Conservation (phyloP, 1,140 invertebrate genomes). For the Danaus plexippus region DNA sequence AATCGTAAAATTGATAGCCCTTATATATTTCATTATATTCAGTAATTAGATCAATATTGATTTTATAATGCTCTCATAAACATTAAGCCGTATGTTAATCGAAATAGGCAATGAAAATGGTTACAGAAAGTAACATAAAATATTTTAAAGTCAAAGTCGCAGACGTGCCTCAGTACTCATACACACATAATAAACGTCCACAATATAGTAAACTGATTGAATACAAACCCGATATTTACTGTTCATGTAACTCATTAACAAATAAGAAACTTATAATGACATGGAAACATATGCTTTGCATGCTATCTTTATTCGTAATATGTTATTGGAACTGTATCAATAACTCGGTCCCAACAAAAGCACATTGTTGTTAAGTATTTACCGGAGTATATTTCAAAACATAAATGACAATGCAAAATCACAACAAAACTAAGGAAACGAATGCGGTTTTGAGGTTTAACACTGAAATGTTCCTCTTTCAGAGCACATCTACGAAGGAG, state of each 20-base stretch:
- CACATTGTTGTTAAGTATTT: conserved; percentile 17
- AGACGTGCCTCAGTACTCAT: too few species aligned
- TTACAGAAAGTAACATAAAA: too few species aligned
- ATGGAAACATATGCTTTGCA: background rate
- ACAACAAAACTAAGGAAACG: conserved; percentile 46
- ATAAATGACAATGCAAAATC: conserved; percentile 37
- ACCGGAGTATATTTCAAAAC: conserved; percentile 13
- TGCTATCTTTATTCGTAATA: background rate
- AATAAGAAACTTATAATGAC: conserved; percentile 4
- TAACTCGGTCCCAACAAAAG: conserved; percentile 15
- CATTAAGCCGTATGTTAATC: background rate
- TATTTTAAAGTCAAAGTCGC: too few species aligned
- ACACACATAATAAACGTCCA: background rate
- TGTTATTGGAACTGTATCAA: conserved; percentile 11
- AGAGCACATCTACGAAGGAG: too few species aligned
- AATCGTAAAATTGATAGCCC: too few species aligned
- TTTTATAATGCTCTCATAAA: background rate
- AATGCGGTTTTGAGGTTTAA: conserved; percentile 48
- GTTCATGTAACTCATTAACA: conserved; percentile 10
- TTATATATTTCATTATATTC: too few species aligned
- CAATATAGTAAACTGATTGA: conserved; percentile 5
- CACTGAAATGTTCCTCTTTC: conserved; percentile 23
- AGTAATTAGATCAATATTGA: too few species aligned
- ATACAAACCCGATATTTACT: conserved; percentile 4
- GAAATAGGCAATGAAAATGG: too few species aligned